Base-by-base conservation (phyloP, 2,797 vertebrate species). In the Gymnopithys bicolor region DNA sequence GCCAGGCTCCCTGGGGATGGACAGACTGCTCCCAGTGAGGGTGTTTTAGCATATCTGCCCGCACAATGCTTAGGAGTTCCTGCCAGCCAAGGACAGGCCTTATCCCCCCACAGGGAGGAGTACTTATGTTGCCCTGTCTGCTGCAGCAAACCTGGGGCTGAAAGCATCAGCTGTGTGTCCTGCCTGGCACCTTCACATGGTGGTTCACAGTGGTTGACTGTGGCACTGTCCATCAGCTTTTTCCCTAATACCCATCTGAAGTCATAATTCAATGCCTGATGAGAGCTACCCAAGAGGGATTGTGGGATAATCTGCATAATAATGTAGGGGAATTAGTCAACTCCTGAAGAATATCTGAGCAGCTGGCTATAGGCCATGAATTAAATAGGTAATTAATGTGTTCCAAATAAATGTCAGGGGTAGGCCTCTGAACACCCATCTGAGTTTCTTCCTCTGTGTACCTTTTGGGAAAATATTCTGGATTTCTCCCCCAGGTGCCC, bases 381-480 rank as follows among this genome's bases (percentile, higher is more conserved):
- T 95, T 94, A 96, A 92, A 71, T 87, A 73, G 45, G 35, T 83
- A 92, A 93, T 93, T 90, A 89, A 83, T 77, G 49, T 45, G 13
- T 74, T 87, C 53, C n/a, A 75, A 83, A 76, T 63, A 80, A 80
- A 66, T 43, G 66, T 55, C 39, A 56, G 48, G 35, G 22, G 12
- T 77, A 76, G 55, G 58, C 45, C 46, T 96, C 30, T 2, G 5
- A 89, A 69, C 79, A 60, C 30, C 23, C 5, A 0, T 79, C 28
- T 63, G 43, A 39, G 43, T 82, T 80, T 67, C 59, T 92, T 76
- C 49, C 67, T 24, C 16, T 70, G 56, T 32, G 13, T 9, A 41
- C 69, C 56, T 83, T 94, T 28, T n/a, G 58, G 75, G 60, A 89
- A 70, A 87, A 74, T 17, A 37, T 3, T 19, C 33, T 80, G 68